Conservation (phyloP, 2,888 invertebrate genomes). For the Drosophila gaucha region DNA sequence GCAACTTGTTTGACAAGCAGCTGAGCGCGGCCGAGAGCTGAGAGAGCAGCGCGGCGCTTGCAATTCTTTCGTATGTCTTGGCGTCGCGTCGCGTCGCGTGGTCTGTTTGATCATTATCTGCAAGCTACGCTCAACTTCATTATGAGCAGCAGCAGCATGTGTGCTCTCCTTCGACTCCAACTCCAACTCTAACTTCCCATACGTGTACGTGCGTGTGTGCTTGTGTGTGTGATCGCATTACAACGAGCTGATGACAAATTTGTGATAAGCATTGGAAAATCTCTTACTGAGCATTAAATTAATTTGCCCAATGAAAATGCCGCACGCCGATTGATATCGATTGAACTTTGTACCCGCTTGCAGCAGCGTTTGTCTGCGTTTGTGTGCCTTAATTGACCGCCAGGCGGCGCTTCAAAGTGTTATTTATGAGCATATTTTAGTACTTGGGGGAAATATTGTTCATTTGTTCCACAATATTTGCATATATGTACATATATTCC, state of each 20-base stretch:
- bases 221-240: constrained; percentile 49
- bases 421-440: constrained; percentile 47
- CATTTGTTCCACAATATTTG: constrained; percentile 55
- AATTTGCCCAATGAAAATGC: constrained; percentile 60
- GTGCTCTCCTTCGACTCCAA: constrained; percentile 48
- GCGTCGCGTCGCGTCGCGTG: constrained; percentile 41
- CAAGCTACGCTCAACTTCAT: constrained; percentile 65
- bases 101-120: constrained; percentile 53
- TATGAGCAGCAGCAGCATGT: constrained; percentile 59
- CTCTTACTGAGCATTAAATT: constrained; percentile 55
- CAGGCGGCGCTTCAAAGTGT: constrained; percentile 61
- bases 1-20: constrained; percentile 59
- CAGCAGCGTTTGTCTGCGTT: no score
- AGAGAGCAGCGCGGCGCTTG: constrained; percentile 43
- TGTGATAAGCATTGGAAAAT: constrained; percentile 68
- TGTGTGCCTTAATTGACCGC: constrained; percentile 44
- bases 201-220: not conserved
- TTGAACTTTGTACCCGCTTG: constrained; percentile 46
- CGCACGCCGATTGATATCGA: constrained; percentile 30
- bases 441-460: constrained; percentile 16
- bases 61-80: constrained; percentile 56
- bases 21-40: constrained; percentile 58
- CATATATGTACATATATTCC: no score
- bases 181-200: constrained; percentile 24
- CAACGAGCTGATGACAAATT: constrained; percentile 77